These are phyloP conservation scores for Tursiops truncatus DNA, from an alignment of 2,113 vertebrate species.

Conservation along the genomic window DNA sequence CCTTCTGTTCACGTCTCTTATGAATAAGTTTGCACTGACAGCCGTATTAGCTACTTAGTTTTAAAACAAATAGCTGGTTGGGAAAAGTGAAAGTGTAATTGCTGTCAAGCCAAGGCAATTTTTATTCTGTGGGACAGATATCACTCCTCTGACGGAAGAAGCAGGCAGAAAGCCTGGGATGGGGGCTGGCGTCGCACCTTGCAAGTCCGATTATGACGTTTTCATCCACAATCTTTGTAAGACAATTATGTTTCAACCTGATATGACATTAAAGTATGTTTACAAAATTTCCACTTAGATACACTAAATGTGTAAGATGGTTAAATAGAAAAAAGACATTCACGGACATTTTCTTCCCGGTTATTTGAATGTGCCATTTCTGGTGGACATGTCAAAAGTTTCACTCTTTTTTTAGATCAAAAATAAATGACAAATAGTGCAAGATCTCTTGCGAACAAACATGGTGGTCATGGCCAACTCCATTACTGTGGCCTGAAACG, in stretches of 20 bases:
- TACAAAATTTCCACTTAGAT: slow-evolving; percentile 72
- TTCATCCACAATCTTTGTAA: slow-evolving; percentile 73
- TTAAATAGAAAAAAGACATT: slow-evolving; percentile 60
- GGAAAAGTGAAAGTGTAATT: background rate
- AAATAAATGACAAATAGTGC: slow-evolving; percentile 35
- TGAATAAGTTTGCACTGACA: slow-evolving; percentile 30
- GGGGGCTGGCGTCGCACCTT: slow-evolving; percentile 61
- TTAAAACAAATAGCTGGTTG: slow-evolving; percentile 14
- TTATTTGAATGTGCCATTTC: slow-evolving; percentile 59
- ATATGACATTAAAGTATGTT: slow-evolving; percentile 78
- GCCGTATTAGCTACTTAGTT: slow-evolving; percentile 51
- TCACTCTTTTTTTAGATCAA: slow-evolving; percentile 34
- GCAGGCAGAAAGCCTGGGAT: background rate
- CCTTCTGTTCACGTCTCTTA: slow-evolving; percentile 36
- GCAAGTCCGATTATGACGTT: slow-evolving; percentile 41
- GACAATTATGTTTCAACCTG: slow-evolving; percentile 75
- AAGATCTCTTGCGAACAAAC: background rate
- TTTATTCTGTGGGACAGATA: background rate
- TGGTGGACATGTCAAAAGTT: slow-evolving; percentile 80
- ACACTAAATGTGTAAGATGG: slow-evolving; percentile 59
- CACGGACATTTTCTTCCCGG: slow-evolving; percentile 39
- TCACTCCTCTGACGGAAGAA: background rate
- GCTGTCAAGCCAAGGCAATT: background rate
- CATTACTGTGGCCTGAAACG: background rate
- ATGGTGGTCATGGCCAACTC: background rate